These are phyloP conservation scores for Metacarcinus magister DNA, from an alignment of 2,888 invertebrate genomes.

Conservation along the genomic window DNA sequence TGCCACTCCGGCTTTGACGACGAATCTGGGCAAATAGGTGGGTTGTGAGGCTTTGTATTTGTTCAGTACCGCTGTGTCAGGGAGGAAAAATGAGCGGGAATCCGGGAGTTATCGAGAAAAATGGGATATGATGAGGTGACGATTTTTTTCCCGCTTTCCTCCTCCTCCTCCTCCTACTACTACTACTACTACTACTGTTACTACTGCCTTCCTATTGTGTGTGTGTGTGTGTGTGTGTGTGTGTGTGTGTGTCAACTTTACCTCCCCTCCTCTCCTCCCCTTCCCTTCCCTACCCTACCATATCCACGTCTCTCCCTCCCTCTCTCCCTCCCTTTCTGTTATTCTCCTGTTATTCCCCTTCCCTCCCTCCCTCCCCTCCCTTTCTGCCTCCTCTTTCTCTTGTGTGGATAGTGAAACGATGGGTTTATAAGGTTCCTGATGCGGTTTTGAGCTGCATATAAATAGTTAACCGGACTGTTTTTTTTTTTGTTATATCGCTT, in stretches of 20 bases:
- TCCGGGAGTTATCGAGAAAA: conserved; percentile 63
- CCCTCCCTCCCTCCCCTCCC: not conserved
- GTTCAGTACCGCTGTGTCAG: conserved; percentile 70
- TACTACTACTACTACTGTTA: not conserved
- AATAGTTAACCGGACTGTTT: not conserved
- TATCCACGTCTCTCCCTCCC: not conserved
- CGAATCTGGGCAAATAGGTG: conserved; percentile 76
- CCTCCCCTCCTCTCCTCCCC: not conserved
- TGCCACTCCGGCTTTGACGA: conserved; percentile 72
- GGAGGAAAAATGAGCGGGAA: conserved; percentile 59
- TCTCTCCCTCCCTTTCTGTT: not conserved
- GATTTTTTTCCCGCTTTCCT: conserved; percentile 28
- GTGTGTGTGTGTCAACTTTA: conserved; percentile 4
- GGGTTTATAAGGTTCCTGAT: conserved; percentile 34
- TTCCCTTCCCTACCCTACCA: not conserved
- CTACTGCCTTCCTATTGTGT: not conserved
- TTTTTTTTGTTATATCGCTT: not conserved
- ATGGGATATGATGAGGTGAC: conserved; percentile 72
- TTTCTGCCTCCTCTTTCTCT: not conserved
- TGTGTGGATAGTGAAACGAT: not conserved
- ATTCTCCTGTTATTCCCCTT: not conserved
- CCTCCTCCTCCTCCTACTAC: not conserved
- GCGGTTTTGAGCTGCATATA: not conserved
- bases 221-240: not conserved
- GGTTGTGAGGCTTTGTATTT: conserved; percentile 70